Percentiles rank a stretch among this genome's conserved stretches.
These are phyloP conservation scores for Drosophila pachea DNA, from an alignment of 1,140 invertebrate genomes.

Conservation along the genomic window DNA sequence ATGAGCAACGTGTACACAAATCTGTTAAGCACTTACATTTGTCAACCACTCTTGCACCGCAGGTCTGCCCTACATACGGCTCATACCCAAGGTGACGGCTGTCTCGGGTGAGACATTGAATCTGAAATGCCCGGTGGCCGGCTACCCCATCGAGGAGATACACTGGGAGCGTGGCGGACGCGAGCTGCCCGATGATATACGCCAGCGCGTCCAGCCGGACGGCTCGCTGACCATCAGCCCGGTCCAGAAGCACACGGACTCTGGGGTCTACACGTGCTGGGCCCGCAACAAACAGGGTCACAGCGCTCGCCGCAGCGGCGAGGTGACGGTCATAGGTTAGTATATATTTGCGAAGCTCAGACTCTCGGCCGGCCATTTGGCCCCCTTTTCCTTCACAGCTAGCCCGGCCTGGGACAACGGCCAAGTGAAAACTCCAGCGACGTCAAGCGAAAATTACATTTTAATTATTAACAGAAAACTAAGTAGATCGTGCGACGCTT, in stretches of 20 bases:
- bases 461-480: constrained; percentile 76
- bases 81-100: constrained; percentile 91
- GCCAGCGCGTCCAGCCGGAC: constrained; percentile 87
- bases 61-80: constrained; percentile 91
- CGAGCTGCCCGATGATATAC: constrained; percentile 88
- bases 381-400: constrained; percentile 57
- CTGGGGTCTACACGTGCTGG: constrained; percentile 88
- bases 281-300: constrained; percentile 87
- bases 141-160: constrained; percentile 90
- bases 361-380: constrained; percentile 35
- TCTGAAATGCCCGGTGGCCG: constrained; percentile 90
- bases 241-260: constrained; percentile 87
- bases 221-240: constrained; percentile 87
- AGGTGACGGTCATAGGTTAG: constrained; percentile 88
- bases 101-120: constrained; percentile 89
- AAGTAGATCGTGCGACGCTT: constrained; percentile 69
- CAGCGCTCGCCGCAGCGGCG: constrained; percentile 85
- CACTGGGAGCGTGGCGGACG: constrained; percentile 89
- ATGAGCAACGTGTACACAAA: constrained; percentile 66
- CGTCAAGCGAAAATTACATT: constrained; percentile 75
- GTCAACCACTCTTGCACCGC: constrained; percentile 23
- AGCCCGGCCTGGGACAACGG: constrained; percentile 24
- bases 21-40: constrained; percentile 58
- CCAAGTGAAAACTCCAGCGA: constrained; percentile 22
- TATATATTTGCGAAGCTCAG: constrained; percentile 45